phyloP scores from a whole-genome alignment of 1,140 invertebrate genomes.

The Xylocopa sonorina region DNA sequence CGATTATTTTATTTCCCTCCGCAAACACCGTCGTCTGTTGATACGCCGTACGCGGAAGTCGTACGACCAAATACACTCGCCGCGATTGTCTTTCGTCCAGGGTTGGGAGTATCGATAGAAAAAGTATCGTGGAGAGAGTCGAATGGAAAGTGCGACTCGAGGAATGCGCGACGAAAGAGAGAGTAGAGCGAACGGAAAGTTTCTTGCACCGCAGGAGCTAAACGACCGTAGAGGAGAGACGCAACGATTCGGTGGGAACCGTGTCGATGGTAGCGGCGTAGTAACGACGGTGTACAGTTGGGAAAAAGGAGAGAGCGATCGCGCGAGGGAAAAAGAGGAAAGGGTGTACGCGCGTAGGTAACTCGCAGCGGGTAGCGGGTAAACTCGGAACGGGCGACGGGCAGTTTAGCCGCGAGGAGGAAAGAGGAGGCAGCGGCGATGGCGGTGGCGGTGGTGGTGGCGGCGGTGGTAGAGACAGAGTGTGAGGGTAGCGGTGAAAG shows the following conservation, averaged over 20 bases:
- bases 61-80: not conserved
- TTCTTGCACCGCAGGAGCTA: no score
- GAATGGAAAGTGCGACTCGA: no score
- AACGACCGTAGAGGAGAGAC: slow-evolving; percentile 2
- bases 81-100: no score
- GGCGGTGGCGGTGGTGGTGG: not conserved
- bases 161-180: no score
- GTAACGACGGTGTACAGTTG: not conserved
- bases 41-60: slow-evolving; percentile 8
- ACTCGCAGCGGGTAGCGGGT: not conserved
- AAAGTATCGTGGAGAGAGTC: no score
- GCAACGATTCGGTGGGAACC: not conserved
- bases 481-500: slow-evolving; percentile 31
- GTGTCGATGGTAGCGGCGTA: not conserved
- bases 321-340: not conserved
- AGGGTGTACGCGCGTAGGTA: no score
- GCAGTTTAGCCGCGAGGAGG: no score
- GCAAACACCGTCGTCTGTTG: slow-evolving; percentile 10
- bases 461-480: slow-evolving; percentile 43
- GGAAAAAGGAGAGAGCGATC: not conserved
- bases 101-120: no score
- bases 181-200: no score
- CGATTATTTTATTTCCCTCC: slow-evolving; percentile 71
- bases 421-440: not conserved
- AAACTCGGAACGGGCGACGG: not conserved